Base-by-base conservation (phyloP, 2,797 vertebrate species). In the Silurus aristotelis region DNA sequence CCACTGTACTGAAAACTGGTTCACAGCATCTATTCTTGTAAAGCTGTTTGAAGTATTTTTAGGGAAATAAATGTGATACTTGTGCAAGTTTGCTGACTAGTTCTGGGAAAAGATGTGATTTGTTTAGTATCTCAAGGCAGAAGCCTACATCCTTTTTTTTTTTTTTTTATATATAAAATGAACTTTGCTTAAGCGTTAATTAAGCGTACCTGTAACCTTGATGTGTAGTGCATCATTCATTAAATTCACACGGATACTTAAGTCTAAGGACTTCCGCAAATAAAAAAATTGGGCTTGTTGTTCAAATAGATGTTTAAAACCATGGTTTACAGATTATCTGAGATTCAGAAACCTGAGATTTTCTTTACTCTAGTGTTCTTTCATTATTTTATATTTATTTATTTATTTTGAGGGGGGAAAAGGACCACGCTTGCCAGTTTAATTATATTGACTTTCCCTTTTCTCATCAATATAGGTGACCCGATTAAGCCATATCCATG, bases 401-500 rank as follows among this genome's bases (percentile, higher is more conserved):
- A 38, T 38, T 38, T 4, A 38, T 38, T 38, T 38, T 38, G 3
- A 0, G 38, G 38, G 31, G 38, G 38, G 38, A 5, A 0, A 38
- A 38, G 38, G 38, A 38, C 70, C 43, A n/a, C 52, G 27, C 25
- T 58, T 56, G 38, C 70, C 60, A 82, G 22, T 61, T 83, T 86
- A 83, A 80, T 66, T 52, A 46, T 67, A n/a, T 82, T 25, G 55
- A 15, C 6, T 70, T 38, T 64, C 15, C 66, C 63, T 56, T 55
- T 81, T 60, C 31, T 70, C 2, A 43, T 73, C n/a, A 71, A 43
- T 58, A 17, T 46, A 83, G 79, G 56, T 77, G 78, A 86, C 84
- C 73, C 22, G 79, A 70, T 78, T 83, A 81, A 79, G 22, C 19
- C 12, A 83, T 88, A 80, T 7, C 84, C 83, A 85, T 81, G 58